Evolutionary conservation across 2,113 vertebrate genomes (phyloP).

Genomic region (Synchiropus splendidus): DNA sequence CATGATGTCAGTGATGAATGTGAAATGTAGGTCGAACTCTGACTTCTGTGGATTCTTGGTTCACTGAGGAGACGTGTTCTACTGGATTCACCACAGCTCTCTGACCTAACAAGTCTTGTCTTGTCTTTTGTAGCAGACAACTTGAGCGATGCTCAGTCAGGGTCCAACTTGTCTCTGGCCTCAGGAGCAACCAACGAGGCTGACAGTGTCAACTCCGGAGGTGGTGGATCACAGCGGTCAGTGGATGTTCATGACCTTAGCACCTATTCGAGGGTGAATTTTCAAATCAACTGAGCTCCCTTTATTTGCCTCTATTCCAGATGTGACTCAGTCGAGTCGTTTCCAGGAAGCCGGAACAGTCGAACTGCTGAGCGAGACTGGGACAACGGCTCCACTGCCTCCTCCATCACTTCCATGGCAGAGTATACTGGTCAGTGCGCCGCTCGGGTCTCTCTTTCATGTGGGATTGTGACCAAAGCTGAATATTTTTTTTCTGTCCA

Average conservation of each 20-base stretch:
- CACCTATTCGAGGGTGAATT: neutral
- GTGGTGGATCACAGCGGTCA: constrained; percentile 81
- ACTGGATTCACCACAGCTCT: too few species aligned
- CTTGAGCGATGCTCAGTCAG: constrained; percentile 84
- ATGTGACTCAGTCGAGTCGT: constrained; percentile 89
- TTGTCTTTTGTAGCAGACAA: constrained; percentile 73
- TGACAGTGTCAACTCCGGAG: constrained; percentile 85
- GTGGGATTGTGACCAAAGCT: neutral
- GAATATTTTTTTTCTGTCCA: constrained; percentile 29
- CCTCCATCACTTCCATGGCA: constrained; percentile 89
- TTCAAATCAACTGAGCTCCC: neutral
- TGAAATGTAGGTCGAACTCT: too few species aligned
- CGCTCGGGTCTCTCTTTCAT: too few species aligned
- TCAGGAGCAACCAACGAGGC: constrained; percentile 75
- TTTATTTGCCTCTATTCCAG: constrained; percentile 7
- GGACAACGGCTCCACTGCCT: constrained; percentile 92
- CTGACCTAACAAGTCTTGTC: too few species aligned
- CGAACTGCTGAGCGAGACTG: constrained; percentile 88
- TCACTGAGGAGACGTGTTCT: too few species aligned
- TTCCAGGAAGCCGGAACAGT: constrained; percentile 84
- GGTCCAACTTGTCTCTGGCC: constrained; percentile 89
- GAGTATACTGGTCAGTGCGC: constrained; percentile 86
- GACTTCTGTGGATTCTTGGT: too few species aligned
- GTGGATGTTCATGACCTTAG: neutral
- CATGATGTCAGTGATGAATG: too few species aligned